Conservation (phyloP, 1,140 invertebrate species). For the Pararge aegeria region DNA sequence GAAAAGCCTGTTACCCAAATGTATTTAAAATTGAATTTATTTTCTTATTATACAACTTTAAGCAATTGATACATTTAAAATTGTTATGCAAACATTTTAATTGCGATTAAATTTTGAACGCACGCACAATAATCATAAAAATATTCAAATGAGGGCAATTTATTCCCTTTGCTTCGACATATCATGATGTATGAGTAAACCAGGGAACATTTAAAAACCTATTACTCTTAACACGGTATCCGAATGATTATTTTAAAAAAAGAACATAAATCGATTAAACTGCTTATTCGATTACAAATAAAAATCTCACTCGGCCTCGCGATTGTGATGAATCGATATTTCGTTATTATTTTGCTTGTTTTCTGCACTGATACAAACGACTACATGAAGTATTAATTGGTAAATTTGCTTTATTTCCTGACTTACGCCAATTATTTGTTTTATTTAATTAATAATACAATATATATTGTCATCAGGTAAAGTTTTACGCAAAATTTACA, state of each 20-base stretch:
- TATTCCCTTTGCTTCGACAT: constrained; percentile 37
- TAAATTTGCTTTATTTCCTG: constrained; percentile 14
- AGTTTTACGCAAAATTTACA: no score
- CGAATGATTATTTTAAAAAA: constrained; percentile 22
- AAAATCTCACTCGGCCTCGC: constrained; percentile 32
- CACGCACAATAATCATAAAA: constrained; percentile 43
- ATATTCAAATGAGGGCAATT: constrained; percentile 45
- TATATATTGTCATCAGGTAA: no score
- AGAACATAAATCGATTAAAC: constrained; percentile 47
- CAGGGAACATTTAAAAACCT: constrained; percentile 56
- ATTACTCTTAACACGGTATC: constrained; percentile 45
- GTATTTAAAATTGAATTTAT: background rate
- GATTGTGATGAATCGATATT: constrained; percentile 36
- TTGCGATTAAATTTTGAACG: constrained; percentile 33
- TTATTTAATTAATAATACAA: no score
- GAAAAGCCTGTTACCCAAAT: background rate
- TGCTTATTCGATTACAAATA: constrained; percentile 47
- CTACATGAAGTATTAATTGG: constrained; percentile 18
- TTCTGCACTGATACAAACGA: constrained; percentile 5
- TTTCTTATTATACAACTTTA: background rate
- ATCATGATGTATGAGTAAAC: constrained; percentile 47
- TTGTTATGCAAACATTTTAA: constrained; percentile 41
- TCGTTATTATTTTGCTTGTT: constrained; percentile 21
- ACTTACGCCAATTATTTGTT: background rate
- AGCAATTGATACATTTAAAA: background rate